These are phyloP conservation scores for Anarhynchus alexandrinus DNA, from an alignment of 2,113 vertebrate genomes.

Conservation along the genomic window DNA sequence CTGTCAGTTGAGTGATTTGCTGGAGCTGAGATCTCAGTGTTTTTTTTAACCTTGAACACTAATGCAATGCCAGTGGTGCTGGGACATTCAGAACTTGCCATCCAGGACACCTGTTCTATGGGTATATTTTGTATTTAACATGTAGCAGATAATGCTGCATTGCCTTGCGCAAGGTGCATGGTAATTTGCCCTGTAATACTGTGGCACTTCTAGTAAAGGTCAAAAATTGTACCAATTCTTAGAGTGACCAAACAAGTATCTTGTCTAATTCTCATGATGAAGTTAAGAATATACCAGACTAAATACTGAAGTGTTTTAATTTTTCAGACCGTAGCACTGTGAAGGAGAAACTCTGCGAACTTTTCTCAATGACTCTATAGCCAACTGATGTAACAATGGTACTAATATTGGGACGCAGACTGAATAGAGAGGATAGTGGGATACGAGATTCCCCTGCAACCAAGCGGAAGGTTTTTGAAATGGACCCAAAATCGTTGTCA, in stretches of 20 bases:
- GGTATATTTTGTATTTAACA: neutral
- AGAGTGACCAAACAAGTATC: neutral
- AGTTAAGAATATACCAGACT: neutral
- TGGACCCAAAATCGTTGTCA: conserved; percentile 87
- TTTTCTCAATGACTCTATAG: conserved; percentile 76
- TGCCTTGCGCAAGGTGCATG: neutral
- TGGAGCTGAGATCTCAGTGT: neutral
- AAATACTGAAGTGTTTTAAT: conserved; percentile 30
- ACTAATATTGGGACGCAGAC: conserved; percentile 93
- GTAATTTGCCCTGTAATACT: neutral
- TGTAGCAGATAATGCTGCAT: neutral
- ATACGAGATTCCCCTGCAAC: conserved; percentile 92
- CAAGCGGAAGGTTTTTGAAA: conserved; percentile 97
- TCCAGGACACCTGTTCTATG: neutral
- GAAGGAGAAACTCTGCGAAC: conserved; percentile 39
- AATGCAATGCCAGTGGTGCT: neutral
- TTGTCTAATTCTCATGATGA: neutral
- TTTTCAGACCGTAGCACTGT: conserved; percentile 38
- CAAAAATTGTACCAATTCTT: neutral
- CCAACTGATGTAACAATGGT: conserved; percentile 90
- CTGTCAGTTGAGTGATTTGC: neutral
- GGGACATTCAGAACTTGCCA: neutral
- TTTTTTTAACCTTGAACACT: neutral
- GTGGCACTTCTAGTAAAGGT: neutral
- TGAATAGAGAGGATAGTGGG: conserved; percentile 91